Evolutionary conservation across 2,797 vertebrate genomes (phyloP).

Genomic region (Orientallactaga sibirica): DNA sequence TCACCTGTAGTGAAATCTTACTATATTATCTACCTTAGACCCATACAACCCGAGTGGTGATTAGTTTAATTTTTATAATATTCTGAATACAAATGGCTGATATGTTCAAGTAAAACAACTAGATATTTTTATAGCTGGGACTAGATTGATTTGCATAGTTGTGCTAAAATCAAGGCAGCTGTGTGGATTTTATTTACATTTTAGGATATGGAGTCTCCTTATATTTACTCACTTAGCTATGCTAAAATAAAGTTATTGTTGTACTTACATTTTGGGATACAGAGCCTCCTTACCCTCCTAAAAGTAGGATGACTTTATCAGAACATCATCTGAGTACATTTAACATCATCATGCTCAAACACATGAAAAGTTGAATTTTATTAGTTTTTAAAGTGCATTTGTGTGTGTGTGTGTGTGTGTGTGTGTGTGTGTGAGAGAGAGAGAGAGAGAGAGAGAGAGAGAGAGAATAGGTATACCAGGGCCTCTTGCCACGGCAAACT

Average conservation of each 20-base stretch:
- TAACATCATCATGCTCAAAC: conserved; percentile 35
- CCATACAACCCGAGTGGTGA: background rate
- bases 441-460: too few species aligned
- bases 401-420: too few species aligned
- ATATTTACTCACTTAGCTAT: too few species aligned
- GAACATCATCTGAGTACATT: conserved; percentile 23
- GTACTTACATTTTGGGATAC: background rate
- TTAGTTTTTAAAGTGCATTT: too few species aligned
- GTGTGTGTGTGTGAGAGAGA: too few species aligned
- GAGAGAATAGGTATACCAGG: too few species aligned
- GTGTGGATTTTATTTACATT: background rate
- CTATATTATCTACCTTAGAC: background rate
- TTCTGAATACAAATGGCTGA: background rate
- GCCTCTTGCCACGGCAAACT: too few species aligned
- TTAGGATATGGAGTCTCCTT: too few species aligned
- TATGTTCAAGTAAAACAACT: background rate
- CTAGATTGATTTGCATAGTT: conserved; percentile 11
- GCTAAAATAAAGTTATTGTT: background rate
- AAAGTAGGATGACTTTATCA: background rate
- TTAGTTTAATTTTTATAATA: background rate
- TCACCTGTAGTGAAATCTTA: conserved; percentile 12
- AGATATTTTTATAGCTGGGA: background rate
- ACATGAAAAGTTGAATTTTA: background rate
- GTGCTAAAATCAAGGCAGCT: background rate
- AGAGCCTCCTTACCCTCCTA: conserved; percentile 28